Percentiles rank a stretch among this genome's conserved stretches.
Conservation (phyloP, 2,888 invertebrate species). For the Tryphoninae sp. region DNA sequence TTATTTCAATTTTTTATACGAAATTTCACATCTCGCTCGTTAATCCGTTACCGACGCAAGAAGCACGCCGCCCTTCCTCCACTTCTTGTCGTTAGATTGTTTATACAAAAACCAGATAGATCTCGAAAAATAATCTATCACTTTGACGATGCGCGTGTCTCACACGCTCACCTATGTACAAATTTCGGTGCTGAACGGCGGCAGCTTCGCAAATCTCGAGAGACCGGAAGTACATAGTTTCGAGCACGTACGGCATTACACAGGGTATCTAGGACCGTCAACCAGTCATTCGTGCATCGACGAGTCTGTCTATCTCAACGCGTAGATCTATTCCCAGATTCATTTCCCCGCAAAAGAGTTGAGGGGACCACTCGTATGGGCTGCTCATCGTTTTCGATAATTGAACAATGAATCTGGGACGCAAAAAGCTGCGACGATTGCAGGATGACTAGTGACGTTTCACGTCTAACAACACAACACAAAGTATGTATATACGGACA, state of each 20-base stretch:
- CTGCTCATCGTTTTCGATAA: too few relatives aligned
- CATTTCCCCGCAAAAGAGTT: constrained; percentile 1
- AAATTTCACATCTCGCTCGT: background rate
- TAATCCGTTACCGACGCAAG: constrained; percentile 20
- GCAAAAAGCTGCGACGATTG: constrained; percentile 25
- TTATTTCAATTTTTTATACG: background rate
- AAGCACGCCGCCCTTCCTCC: constrained; percentile 39
- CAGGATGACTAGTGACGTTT: constrained; percentile 48
- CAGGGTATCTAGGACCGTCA: constrained; percentile 50
- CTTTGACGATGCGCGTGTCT: constrained; percentile 65
- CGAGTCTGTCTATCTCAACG: background rate
- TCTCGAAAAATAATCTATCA: constrained; percentile 71
- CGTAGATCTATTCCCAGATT: constrained; percentile 14
- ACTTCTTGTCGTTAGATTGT: constrained; percentile 44
- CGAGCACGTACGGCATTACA: constrained; percentile 52
- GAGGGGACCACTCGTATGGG: background rate
- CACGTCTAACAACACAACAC: constrained; percentile 60
- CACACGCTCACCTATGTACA: constrained; percentile 66
- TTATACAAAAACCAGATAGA: constrained; percentile 67
- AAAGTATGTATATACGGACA: constrained; percentile 60
- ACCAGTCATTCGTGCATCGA: constrained; percentile 26
- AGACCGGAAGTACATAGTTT: constrained; percentile 36
- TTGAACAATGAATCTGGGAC: constrained; percentile 22
- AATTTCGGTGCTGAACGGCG: constrained; percentile 46
- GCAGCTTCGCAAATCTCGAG: constrained; percentile 1